Evolutionary conservation across 2,113 vertebrate species (phyloP).

Genomic region (Thymallus thymallus): DNA sequence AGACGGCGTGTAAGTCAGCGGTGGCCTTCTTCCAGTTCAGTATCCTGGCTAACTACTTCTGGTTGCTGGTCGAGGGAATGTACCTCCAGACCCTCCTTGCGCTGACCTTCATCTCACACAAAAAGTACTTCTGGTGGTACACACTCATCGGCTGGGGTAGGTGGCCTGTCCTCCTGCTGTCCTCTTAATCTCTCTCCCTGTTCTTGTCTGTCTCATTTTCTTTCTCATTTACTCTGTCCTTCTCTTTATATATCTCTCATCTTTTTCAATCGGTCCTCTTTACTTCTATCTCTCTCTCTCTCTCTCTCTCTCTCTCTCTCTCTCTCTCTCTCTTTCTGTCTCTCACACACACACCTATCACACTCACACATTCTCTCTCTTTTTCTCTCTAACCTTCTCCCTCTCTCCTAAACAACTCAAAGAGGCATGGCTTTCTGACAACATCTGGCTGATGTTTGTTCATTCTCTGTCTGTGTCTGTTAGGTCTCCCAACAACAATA

Average conservation of each 20-base stretch:
- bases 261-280: too few species aligned
- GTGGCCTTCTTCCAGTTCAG: conserved; percentile 85
- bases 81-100: conserved; percentile 86
- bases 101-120: conserved; percentile 83
- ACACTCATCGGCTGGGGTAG: conserved; percentile 84
- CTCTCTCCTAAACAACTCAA: not conserved
- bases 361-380: too few species aligned
- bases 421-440: not conserved
- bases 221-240: not conserved
- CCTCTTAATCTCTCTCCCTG: not conserved
- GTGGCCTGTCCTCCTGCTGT: conserved; percentile 39
- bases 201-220: not conserved
- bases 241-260: too few species aligned
- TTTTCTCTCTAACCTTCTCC: not conserved
- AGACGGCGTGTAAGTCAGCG: conserved; percentile 80
- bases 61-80: conserved; percentile 88
- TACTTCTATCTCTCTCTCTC: not conserved
- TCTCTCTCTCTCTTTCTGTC: not conserved
- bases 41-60: conserved; percentile 85
- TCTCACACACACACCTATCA: too few species aligned
- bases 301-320: not conserved
- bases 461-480: not conserved
- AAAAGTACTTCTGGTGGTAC: conserved; percentile 87
- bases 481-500: conserved; percentile 70
- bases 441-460: not conserved